Percentiles rank a stretch among this genome's conserved stretches.
phyloP scores from a whole-genome alignment of 2,113 vertebrate species.

The Recurvirostra avosetta region DNA sequence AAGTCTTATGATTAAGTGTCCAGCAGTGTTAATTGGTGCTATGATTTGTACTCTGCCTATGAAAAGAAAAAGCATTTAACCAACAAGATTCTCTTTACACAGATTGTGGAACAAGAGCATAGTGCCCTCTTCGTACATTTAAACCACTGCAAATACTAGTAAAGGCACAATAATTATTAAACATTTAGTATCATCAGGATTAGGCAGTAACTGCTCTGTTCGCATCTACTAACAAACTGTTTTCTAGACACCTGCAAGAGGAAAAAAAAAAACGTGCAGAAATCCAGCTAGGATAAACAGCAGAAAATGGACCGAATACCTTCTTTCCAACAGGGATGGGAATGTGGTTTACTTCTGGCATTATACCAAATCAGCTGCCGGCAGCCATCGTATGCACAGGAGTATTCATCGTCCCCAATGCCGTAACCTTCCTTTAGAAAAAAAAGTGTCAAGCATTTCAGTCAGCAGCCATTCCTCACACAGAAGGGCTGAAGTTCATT shows the following conservation, averaged over 20 bases:
- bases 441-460: neutral
- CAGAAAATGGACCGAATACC: conserved; percentile 71
- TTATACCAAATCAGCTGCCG: conserved; percentile 99
- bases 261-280: neutral
- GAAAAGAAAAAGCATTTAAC: neutral
- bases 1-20: neutral
- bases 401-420: conserved; percentile 97
- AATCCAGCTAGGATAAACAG: neutral
- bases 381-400: conserved; percentile 98
- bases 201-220: neutral
- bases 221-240: neutral
- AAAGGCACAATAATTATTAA: neutral
- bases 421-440: conserved; percentile 92
- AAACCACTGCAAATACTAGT: neutral
- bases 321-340: conserved; percentile 98
- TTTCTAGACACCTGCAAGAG: neutral
- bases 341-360: conserved; percentile 96
- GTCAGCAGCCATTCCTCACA: neutral
- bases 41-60: neutral
- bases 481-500: neutral
- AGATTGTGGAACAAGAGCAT: neutral
- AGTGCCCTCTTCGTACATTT: neutral
- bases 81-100: neutral
- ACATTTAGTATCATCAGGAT: neutral
- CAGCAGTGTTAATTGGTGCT: neutral